phyloP scores from a whole-genome alignment of 2,113 vertebrate genomes.

The Entosphenus tridentatus region DNA sequence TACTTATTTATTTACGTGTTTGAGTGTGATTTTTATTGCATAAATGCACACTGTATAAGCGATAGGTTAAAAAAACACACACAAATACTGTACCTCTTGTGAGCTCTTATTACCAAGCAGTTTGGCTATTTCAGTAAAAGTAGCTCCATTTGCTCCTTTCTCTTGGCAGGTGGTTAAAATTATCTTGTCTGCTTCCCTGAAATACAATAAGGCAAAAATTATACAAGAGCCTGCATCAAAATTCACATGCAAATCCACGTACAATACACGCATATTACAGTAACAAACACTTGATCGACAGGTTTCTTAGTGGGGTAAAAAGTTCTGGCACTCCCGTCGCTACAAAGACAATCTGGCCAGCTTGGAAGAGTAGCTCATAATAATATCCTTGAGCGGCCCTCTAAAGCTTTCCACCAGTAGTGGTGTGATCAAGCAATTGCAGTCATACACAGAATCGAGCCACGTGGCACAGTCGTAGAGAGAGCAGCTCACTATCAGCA shows the following conservation, averaged over 20 bases:
- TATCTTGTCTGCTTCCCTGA: slow-evolving; percentile 2
- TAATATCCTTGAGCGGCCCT: too few species aligned
- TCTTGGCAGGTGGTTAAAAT: slow-evolving; percentile 2
- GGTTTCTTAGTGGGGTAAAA: background rate
- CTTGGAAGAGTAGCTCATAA: too few species aligned
- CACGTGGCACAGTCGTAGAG: too few species aligned
- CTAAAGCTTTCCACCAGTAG: too few species aligned
- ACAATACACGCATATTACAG: background rate
- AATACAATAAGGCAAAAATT: background rate
- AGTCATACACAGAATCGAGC: too few species aligned
- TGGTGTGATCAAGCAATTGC: too few species aligned
- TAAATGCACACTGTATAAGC: too few species aligned
- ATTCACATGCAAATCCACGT: background rate
- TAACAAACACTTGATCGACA: background rate
- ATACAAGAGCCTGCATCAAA: background rate
- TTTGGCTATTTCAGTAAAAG: background rate
- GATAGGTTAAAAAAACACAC: too few species aligned
- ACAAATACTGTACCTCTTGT: background rate
- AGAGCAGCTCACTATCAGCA: too few species aligned
- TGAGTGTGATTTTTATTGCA: background rate
- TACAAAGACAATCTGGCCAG: background rate
- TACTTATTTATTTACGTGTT: background rate
- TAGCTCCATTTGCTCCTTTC: background rate
- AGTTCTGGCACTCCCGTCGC: background rate
- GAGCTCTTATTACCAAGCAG: background rate